Conservation (phyloP, 1,140 invertebrate genomes). For the Zaprionus taronus region DNA sequence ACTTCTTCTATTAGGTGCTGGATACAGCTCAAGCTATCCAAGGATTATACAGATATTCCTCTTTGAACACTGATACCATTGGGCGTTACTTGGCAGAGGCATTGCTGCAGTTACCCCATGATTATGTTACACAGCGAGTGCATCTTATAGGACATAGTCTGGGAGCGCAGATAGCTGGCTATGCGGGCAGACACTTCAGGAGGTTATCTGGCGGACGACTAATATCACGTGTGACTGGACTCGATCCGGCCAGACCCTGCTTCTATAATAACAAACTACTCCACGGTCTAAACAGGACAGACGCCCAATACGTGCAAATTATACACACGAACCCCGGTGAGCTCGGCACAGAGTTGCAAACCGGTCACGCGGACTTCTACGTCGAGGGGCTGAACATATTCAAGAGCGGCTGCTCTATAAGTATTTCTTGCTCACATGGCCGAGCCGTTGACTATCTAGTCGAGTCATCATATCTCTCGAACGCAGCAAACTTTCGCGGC, state of each 20-base stretch:
- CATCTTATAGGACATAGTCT: slow-evolving; percentile 77
- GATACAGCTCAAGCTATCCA: slow-evolving; percentile 62
- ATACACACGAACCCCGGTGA: slow-evolving; percentile 90
- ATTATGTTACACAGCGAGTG: slow-evolving; percentile 53
- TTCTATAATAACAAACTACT: slow-evolving; percentile 85
- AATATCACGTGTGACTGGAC: slow-evolving; percentile 86
- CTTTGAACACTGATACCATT: slow-evolving; percentile 67
- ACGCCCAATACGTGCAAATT: slow-evolving; percentile 88
- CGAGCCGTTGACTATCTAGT: slow-evolving; percentile 87
- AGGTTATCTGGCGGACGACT: slow-evolving; percentile 37
- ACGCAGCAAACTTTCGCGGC: slow-evolving; percentile 44
- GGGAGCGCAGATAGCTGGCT: slow-evolving; percentile 85
- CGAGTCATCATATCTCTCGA: slow-evolving; percentile 85
- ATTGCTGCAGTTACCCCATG: slow-evolving; percentile 34
- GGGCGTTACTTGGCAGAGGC: slow-evolving; percentile 58
- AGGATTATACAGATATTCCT: slow-evolving; percentile 64
- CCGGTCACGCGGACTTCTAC: slow-evolving; percentile 90
- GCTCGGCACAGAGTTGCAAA: slow-evolving; percentile 84
- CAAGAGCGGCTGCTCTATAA: slow-evolving; percentile 51
- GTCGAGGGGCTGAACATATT: slow-evolving; percentile 80
- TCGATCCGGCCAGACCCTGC: slow-evolving; percentile 89
- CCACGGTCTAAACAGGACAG: slow-evolving; percentile 85
- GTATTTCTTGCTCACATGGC: slow-evolving; percentile 86
- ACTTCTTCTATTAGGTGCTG: slow-evolving; percentile 24
- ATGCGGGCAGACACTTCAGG: slow-evolving; percentile 83